Conservation (phyloP, 2,113 vertebrate genomes). For the Myotis lucifugus region DNA sequence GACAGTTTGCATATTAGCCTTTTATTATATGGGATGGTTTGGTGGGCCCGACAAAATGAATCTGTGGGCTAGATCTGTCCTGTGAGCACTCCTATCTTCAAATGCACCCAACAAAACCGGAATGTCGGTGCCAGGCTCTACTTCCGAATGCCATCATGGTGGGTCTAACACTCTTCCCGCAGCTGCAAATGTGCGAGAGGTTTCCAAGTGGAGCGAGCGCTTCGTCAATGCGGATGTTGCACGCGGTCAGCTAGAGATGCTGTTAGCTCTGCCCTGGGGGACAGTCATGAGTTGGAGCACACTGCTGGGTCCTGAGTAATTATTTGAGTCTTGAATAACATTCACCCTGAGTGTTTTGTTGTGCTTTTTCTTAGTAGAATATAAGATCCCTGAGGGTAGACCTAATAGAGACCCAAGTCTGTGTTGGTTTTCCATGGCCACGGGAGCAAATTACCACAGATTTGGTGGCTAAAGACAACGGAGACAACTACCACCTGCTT, state of each 20-base stretch:
- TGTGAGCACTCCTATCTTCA: neutral
- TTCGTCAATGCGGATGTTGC: accelerated
- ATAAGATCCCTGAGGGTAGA: neutral
- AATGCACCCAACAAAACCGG: neutral
- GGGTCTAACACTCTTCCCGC: neutral
- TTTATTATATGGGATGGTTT: neutral
- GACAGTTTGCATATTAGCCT: too few species aligned
- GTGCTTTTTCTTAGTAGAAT: neutral
- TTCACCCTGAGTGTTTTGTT: neutral
- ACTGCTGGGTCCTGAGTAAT: neutral
- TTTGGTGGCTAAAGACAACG: neutral
- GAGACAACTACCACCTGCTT: neutral
- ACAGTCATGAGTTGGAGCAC: accelerated
- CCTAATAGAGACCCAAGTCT: neutral
- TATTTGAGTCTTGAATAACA: neutral
- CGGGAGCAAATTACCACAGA: neutral
- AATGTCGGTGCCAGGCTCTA: too few species aligned
- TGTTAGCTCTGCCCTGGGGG: accelerated
- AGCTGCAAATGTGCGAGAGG: neutral
- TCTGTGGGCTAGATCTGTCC: neutral
- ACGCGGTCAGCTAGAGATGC: neutral
- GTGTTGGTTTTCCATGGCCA: neutral
- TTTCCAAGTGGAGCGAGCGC: too few species aligned
- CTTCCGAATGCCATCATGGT: too few species aligned
- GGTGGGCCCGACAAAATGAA: neutral